A percentile compares a stretch with the other conserved stretches of the same genome.
Evolutionary conservation across 2,797 vertebrate species (phyloP).

Genomic region (Ctenopoma kingsleyae): DNA sequence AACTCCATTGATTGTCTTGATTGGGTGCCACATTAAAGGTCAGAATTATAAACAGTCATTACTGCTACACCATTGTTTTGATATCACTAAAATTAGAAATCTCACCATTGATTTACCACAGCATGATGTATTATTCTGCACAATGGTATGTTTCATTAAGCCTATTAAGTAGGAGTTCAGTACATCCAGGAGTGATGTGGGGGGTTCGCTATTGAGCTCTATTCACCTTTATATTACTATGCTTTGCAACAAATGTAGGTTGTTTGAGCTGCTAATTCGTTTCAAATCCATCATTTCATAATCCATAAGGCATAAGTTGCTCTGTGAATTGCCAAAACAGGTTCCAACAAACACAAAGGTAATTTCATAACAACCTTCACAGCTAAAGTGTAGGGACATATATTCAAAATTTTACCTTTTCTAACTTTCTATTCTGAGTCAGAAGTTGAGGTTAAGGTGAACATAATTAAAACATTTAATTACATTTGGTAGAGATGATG

Average conservation of each 20-base stretch:
- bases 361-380: too few species aligned
- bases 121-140: not conserved
- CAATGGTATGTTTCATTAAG: conserved; percentile 2
- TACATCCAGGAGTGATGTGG: not conserved
- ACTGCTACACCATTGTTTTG: conserved; percentile 6
- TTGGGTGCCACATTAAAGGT: conserved; percentile 10
- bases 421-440: too few species aligned
- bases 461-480: not conserved
- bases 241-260: not conserved
- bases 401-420: too few species aligned
- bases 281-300: not conserved
- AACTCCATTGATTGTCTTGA: conserved; percentile 6
- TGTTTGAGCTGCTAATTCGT: not conserved
- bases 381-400: too few species aligned
- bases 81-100: conserved; percentile 13
- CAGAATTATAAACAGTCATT: not conserved
- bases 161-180: not conserved
- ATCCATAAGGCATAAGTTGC: not conserved
- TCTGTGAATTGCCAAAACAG: too few species aligned
- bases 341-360: too few species aligned
- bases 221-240: not conserved
- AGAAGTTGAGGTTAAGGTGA: not conserved
- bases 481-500: too few species aligned
- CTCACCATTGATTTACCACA: conserved; percentile 7
- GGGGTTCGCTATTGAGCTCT: not conserved